Percentiles rank a stretch among this genome's conserved stretches.
Evolutionary conservation across 2,888 invertebrate species (phyloP).

Genomic region (Cheilosia variabilis): DNA sequence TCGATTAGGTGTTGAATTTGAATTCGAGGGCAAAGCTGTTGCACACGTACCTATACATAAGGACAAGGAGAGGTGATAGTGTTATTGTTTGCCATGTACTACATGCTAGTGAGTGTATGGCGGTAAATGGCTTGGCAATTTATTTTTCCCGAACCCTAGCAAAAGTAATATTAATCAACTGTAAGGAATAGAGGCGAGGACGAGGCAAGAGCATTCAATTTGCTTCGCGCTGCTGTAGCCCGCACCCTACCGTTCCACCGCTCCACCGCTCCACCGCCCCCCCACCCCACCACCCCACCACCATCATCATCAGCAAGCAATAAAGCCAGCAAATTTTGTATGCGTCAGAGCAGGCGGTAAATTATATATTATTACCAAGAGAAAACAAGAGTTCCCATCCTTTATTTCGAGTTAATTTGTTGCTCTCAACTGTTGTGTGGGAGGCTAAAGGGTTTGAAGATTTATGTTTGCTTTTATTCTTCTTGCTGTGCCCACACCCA

Average conservation of each 20-base stretch:
- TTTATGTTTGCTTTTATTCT: neutral
- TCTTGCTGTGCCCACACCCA: neutral
- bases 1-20: neutral
- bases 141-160: constrained; percentile 11
- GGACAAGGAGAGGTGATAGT: neutral
- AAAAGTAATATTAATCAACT: constrained; percentile 25
- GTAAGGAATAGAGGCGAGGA: neutral
- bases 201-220: neutral
- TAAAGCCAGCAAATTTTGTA: constrained; percentile 21
- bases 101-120: neutral
- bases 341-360: constrained; percentile 43
- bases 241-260: neutral
- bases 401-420: constrained; percentile 11
- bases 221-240: neutral
- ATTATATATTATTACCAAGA: neutral
- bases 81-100: constrained; percentile 7
- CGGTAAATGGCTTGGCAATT: constrained; percentile 26
- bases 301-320: neutral
- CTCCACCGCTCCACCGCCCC: neutral
- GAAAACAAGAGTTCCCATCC: neutral
- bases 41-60: constrained; percentile 11
- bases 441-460: neutral
- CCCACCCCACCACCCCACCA: neutral
- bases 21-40: constrained; percentile 31
- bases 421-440: neutral